Evolutionary conservation across 2,888 invertebrate species (phyloP), one percentile per base, ranked within the genome.

Genomic region (Scelioninae gen. 1): DNA sequence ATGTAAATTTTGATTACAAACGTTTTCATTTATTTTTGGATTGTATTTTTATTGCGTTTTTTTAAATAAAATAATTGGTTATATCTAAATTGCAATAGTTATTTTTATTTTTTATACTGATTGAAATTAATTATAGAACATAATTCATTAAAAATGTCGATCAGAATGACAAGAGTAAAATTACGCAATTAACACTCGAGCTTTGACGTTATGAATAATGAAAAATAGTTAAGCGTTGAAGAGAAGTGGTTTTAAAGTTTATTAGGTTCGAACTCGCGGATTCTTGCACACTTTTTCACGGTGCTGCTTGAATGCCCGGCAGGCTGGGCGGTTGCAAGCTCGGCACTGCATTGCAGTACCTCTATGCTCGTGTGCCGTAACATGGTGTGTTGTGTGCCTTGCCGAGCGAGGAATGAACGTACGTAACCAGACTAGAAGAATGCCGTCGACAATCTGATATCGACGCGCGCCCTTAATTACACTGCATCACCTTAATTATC

Each of bases 301-400:
- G 85, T 86, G 86, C 85, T 86, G 85, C 86, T 86, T 87, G 89
- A 89, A 89, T 89, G 88, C 88, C 87, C 87, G 87, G 87, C 88
- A 86, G 88, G 87, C 88, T 88, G 86, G 88, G 86, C 87, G 86
- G 85, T 86, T 83, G 79, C 72, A 83, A 78, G 72, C 79, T 79
- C 86, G 87, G 88, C 89, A 90, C 91, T 90, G 91, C 91, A 91
- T 88, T 91, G 91, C 91, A 91, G 91, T 90, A 89, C 80, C 82
- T 83, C 72, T 72, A 79, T 65, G 56, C 79, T 81, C 75, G 75
- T 72, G 65, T 79, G 81, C 71, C 66, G 77, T 82, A 76, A 80
- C 79, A 75, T 72, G 45, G 78, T 84, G 79, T 76, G 71, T 81
- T 78, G 78, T 78, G 78, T 71, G 56, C 66, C 62, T 71, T 68